These are phyloP conservation scores for Sitophilus oryzae DNA, from an alignment of 1,140 invertebrate genomes.

Conservation along the genomic window DNA sequence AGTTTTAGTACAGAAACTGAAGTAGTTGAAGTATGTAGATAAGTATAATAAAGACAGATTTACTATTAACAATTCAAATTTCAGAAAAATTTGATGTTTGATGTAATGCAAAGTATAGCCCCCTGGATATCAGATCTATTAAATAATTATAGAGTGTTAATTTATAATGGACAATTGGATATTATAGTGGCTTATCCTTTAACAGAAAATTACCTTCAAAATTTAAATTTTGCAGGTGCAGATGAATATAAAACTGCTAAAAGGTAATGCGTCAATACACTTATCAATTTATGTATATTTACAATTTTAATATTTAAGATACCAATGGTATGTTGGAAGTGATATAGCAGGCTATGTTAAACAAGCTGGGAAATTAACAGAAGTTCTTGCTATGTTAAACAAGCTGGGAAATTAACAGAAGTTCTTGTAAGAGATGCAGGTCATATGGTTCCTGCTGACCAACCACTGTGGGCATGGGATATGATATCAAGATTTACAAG, in stretches of 20 bases:
- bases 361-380: conserved; percentile 62
- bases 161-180: conserved; percentile 81
- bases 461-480: conserved; percentile 68
- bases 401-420: conserved; percentile 65
- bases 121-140: conserved; percentile 66
- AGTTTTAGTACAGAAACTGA: conserved; percentile 40
- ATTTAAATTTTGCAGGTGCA: conserved; percentile 58
- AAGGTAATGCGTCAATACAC: conserved; percentile 36
- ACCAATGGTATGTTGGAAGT: conserved; percentile 56
- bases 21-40: conserved; percentile 3
- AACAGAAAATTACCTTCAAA: conserved; percentile 62
- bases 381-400: conserved; percentile 64
- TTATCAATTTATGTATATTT: background rate
- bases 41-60: too few relatives aligned
- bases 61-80: background rate
- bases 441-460: conserved; percentile 74
- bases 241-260: conserved; percentile 56
- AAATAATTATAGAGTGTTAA: conserved; percentile 59
- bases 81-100: conserved; percentile 61
- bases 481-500: conserved; percentile 68
- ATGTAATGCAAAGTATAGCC: conserved; percentile 79
- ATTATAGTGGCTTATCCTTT: conserved; percentile 77
- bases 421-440: conserved; percentile 71
- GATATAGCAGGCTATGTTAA: conserved; percentile 71
- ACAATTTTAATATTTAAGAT: background rate